Percentiles rank a stretch among this genome's conserved stretches.
These are phyloP conservation scores for Zaprionus kolodkinae DNA, from an alignment of 1,140 invertebrate genomes.

Conservation along the genomic window DNA sequence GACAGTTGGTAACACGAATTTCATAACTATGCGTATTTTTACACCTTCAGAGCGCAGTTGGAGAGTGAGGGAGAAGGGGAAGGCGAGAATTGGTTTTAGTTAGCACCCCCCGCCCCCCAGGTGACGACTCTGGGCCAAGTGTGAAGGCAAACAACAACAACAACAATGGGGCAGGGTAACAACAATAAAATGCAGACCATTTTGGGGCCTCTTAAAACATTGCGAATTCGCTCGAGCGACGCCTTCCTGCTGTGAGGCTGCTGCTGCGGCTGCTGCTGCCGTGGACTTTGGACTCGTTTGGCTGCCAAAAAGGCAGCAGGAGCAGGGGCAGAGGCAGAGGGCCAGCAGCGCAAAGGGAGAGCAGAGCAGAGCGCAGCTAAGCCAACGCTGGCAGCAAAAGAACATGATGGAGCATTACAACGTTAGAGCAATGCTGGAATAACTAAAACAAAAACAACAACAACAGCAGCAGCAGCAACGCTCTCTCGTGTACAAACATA, in stretches of 20 bases:
- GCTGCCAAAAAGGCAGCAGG: slow-evolving; percentile 57
- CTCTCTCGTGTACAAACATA: too few relatives aligned
- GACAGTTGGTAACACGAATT: neutral
- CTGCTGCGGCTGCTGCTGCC: slow-evolving; percentile 3
- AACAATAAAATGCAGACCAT: slow-evolving; percentile 17
- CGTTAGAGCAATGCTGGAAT: slow-evolving; percentile 47
- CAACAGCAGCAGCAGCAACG: neutral
- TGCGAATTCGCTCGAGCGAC: slow-evolving; percentile 24
- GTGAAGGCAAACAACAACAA: slow-evolving; percentile 66
- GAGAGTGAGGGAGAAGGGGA: slow-evolving; percentile 7
- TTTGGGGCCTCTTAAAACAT: slow-evolving; percentile 9
- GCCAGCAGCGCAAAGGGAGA: slow-evolving; percentile 14
- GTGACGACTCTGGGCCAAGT: slow-evolving; percentile 29
- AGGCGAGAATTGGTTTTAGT: slow-evolving; percentile 58
- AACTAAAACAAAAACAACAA: slow-evolving; percentile 16
- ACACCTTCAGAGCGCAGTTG: neutral
- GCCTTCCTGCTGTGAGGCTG: slow-evolving; percentile 30
- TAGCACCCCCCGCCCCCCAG: slow-evolving; percentile 61
- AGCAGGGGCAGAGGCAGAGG: neutral
- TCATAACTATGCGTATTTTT: slow-evolving; percentile 6
- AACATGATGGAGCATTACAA: slow-evolving; percentile 42
- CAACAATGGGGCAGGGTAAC: slow-evolving; percentile 47
- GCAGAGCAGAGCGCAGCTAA: neutral
- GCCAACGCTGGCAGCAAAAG: slow-evolving; percentile 15
- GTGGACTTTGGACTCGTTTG: slow-evolving; percentile 69